A percentile compares a stretch with the other conserved stretches of the same genome.
These are phyloP conservation scores for Ligdia adustata DNA, from an alignment of 2,888 invertebrate species.

Conservation along the genomic window DNA sequence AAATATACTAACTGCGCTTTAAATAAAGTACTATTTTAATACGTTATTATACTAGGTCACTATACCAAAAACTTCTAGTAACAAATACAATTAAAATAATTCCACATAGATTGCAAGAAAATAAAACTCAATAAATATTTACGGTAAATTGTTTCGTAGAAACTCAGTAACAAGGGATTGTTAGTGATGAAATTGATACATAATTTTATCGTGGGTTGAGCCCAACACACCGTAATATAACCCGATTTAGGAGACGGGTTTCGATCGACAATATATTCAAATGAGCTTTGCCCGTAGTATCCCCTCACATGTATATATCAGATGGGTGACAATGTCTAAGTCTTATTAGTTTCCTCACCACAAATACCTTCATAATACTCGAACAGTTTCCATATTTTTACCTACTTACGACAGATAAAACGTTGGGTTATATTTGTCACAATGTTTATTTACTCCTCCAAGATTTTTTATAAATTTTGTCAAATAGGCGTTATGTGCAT, in stretches of 20 bases:
- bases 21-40: no score
- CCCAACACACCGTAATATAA: conserved; percentile 20
- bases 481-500: no score
- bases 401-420: no score
- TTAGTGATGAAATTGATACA: conserved; percentile 25
- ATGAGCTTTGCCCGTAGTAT: conserved; percentile 32
- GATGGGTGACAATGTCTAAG: conserved; percentile 2
- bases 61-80: conserved; percentile 1
- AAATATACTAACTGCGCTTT: no score
- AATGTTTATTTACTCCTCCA: no score
- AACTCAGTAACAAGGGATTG: conserved; percentile 11
- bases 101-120: conserved; percentile 1
- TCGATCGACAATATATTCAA: conserved; percentile 41
- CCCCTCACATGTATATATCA: no score
- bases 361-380: not conserved
- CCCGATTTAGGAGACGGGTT: conserved; percentile 28
- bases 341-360: not conserved
- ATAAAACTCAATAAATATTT: not conserved
- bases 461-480: no score
- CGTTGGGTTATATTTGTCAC: no score
- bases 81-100: not conserved
- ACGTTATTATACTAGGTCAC: no score
- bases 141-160: conserved; percentile 10
- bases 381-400: not conserved
- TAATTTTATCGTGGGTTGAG: conserved; percentile 22